Conservation (phyloP, 2,113 vertebrate genomes). For the Barnardius zonarius region DNA sequence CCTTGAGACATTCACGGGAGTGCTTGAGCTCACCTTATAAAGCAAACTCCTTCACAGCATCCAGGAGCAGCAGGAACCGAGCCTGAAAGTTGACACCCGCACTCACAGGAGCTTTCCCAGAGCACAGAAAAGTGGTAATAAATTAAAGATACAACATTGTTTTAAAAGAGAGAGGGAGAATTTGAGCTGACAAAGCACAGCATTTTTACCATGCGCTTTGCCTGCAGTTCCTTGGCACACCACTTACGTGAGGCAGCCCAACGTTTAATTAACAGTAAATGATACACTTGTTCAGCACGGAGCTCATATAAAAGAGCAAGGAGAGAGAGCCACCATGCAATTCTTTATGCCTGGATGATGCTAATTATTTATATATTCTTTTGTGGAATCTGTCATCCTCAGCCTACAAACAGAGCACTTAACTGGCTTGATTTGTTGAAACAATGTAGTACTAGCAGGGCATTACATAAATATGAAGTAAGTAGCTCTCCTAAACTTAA, state of each 20-base stretch:
- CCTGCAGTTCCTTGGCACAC: neutral
- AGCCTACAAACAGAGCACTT: neutral
- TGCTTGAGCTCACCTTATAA: slow-evolving; percentile 25
- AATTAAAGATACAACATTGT: slow-evolving; percentile 24
- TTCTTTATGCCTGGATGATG: neutral
- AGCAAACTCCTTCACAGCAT: neutral
- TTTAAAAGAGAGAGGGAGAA: neutral
- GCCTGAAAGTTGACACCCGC: neutral
- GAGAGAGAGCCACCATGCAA: neutral
- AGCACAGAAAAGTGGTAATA: neutral
- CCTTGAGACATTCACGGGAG: neutral
- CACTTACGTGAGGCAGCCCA: neutral
- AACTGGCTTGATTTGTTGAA: neutral
- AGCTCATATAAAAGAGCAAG: neutral
- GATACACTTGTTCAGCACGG: neutral
- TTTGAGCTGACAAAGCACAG: neutral
- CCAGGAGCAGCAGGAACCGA: neutral
- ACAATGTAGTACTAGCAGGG: neutral
- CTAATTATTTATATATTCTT: slow-evolving; percentile 23
- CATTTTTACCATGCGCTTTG: neutral
- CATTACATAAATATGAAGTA: neutral
- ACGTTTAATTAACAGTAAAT: neutral
- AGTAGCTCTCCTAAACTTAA: slow-evolving; percentile 6
- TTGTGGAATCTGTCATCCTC: neutral
- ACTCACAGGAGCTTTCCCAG: slow-evolving; percentile 2